These are phyloP conservation scores for Palaemon carinicauda DNA, from an alignment of 1,140 invertebrate genomes.

Conservation along the genomic window DNA sequence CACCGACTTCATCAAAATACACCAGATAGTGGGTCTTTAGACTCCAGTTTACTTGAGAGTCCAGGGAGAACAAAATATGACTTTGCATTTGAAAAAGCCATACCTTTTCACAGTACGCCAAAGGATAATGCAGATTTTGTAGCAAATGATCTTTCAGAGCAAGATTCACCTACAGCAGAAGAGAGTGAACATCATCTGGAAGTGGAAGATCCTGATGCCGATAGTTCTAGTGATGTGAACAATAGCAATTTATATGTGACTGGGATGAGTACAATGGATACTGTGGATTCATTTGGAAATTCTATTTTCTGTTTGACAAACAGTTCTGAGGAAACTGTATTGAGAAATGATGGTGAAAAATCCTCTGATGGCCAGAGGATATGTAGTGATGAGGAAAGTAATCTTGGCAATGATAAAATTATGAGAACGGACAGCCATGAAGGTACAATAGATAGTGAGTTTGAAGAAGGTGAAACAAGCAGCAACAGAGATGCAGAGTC, in stretches of 20 bases:
- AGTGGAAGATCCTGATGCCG: background rate
- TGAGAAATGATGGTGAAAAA: conserved; percentile 16
- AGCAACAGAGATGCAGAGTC: background rate
- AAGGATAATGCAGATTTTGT: background rate
- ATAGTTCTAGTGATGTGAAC: background rate
- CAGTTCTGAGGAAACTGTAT: conserved; percentile 38
- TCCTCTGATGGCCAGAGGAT: background rate
- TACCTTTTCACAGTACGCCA: background rate
- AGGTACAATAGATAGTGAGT: background rate
- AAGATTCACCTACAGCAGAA: background rate
- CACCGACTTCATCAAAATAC: conserved; percentile 59
- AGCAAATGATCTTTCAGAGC: conserved; percentile 15
- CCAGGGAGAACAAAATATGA: conserved; percentile 31
- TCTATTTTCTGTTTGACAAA: conserved; percentile 38
- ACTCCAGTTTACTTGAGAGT: conserved; percentile 47
- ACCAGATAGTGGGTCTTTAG: conserved; percentile 49
- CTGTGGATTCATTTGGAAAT: background rate
- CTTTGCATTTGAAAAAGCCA: background rate
- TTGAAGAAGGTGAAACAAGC: background rate
- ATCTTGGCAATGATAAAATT: background rate
- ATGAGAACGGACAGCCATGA: background rate
- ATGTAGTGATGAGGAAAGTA: background rate
- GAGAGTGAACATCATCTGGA: background rate
- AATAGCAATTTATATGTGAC: background rate
- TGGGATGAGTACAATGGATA: background rate